Evolutionary conservation across 2,888 invertebrate species (phyloP), one percentile per base, ranked within the genome.

Genomic region (Aproaerema taeniolella): DNA sequence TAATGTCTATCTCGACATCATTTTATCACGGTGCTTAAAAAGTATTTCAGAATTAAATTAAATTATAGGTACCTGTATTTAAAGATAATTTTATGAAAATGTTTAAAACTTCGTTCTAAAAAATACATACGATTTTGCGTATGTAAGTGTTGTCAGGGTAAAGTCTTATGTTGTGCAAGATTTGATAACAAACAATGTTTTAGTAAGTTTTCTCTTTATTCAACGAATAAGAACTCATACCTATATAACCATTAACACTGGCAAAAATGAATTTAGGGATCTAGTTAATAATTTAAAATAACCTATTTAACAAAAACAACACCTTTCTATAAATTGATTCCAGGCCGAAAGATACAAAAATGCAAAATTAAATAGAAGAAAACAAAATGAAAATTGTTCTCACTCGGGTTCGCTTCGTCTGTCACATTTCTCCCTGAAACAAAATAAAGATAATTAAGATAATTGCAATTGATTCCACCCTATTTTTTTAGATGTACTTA

Each of bases 301-400:
- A 26, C 26, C 3, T 9, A 34, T n/a, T n/a, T n/a, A 34, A 34
- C 34, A 26, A 34, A 34, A 34, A 34, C 24, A 34, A 34, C 25
- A 34, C 13, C 10, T 34, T 20, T 25, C 32, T 33, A 25, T 13
- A 9, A n/a, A 25, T n/a, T 25, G 34, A 25, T 25, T 14, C 25
- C 25, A 34, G 25, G 34, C 34, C 34, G 34, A 34, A 25, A 33
- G 12, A 10, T 31, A 26, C n/a, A 30, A 30, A 77, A 78, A 76
- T 77, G 77, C 78, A 70, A 52, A 61, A 67, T 67, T 63, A 39
- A 35, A 58, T 55, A 55, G 46, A 55, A 51, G 50, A 61, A 61
- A 61, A 61, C 52, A 55, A 56, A 56, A 51, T 44, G 55, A 13
- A 53, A 54, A 45, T 58, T 53, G 55, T 55, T 61, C 61, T 52